Evolutionary conservation across 2,888 invertebrate species (phyloP).

Genomic region (Campoplex nolae): DNA sequence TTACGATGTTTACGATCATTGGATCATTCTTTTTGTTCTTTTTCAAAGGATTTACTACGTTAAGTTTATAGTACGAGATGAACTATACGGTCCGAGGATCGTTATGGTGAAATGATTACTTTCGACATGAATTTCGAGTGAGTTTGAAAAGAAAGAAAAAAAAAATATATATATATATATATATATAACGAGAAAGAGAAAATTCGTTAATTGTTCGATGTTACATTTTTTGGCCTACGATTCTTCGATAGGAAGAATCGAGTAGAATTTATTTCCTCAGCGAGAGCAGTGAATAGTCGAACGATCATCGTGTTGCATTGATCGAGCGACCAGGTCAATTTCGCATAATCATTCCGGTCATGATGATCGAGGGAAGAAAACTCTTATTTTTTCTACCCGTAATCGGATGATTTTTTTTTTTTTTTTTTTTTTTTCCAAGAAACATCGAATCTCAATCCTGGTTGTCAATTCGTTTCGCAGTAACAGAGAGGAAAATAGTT

Average conservation of each 20-base stretch:
- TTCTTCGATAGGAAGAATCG: neutral
- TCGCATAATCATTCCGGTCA: neutral
- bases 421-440: neutral
- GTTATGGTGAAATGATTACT: slow-evolving; percentile 18
- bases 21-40: slow-evolving; percentile 34
- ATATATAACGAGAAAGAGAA: neutral
- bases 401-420: slow-evolving; percentile 9
- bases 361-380: neutral
- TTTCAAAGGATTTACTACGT: slow-evolving; percentile 44
- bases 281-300: slow-evolving; percentile 54
- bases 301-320: slow-evolving; percentile 47
- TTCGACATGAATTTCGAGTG: slow-evolving; percentile 38
- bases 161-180: neutral
- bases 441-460: slow-evolving; percentile 26
- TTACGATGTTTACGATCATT: slow-evolving; percentile 65
- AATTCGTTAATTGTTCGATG: slow-evolving; percentile 4
- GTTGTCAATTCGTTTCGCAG: slow-evolving; percentile 46
- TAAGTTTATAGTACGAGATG: slow-evolving; percentile 36
- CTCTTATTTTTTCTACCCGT: neutral
- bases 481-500: slow-evolving; percentile 33
- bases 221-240: slow-evolving; percentile 19
- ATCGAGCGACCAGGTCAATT: slow-evolving; percentile 47
- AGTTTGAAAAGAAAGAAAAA: neutral
- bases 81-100: slow-evolving; percentile 17
- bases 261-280: slow-evolving; percentile 55